A percentile compares a stretch with the other conserved stretches of the same genome.
These are phyloP conservation scores for Phrynocephalus versicolor DNA, from an alignment of 2,113 vertebrate species.

Conservation along the genomic window DNA sequence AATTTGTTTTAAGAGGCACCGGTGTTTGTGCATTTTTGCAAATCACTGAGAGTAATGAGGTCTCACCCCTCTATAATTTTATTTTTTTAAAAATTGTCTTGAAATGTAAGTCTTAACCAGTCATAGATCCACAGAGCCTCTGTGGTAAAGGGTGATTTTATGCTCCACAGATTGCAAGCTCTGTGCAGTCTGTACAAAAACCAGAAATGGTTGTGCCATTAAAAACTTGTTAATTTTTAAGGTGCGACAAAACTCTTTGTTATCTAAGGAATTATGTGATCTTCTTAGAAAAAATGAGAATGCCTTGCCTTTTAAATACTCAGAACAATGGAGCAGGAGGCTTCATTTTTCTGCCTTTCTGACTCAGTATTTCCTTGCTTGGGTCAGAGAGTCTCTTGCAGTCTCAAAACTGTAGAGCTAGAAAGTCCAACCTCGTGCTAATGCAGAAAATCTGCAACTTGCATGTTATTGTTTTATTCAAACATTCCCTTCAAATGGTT, in stretches of 20 bases:
- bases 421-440: too few species aligned
- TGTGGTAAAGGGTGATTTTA: neutral
- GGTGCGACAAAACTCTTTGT: too few species aligned
- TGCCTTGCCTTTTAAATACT: neutral
- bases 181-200: too few species aligned
- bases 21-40: neutral
- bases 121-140: neutral
- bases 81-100: too few species aligned
- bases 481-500: slow-evolving; percentile 30
- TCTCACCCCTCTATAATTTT: too few species aligned
- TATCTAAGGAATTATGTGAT: too few species aligned
- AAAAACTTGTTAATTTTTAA: too few species aligned
- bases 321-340: neutral
- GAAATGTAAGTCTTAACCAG: neutral
- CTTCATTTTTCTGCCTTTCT: neutral
- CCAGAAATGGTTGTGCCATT: too few species aligned
- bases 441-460: neutral
- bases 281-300: neutral
- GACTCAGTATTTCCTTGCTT: neutral
- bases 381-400: too few species aligned
- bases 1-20: too few species aligned
- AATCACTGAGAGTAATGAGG: neutral
- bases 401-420: too few species aligned
- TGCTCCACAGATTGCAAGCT: neutral
- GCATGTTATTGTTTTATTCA: slow-evolving; percentile 39